phyloP scores from a whole-genome alignment of 1,140 invertebrate species.

The Heliconius melpomene region DNA sequence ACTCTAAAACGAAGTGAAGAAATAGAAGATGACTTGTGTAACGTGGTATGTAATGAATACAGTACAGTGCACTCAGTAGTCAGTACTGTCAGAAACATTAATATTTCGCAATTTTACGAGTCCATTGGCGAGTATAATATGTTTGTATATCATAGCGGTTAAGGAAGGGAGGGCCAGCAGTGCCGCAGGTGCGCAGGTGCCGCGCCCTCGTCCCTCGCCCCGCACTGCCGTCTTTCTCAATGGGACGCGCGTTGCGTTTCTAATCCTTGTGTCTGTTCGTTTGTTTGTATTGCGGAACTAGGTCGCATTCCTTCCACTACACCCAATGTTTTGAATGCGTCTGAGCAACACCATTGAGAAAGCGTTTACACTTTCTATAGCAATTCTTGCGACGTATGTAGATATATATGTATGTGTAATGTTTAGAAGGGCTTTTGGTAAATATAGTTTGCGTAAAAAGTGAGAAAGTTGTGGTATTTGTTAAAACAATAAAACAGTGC shows the following conservation, averaged over 20 bases:
- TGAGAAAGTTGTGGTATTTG: not conserved
- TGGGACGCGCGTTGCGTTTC: constrained; percentile 23
- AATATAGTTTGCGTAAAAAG: not conserved
- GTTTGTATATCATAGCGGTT: not conserved
- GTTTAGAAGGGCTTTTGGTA: not conserved
- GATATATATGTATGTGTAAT: not conserved
- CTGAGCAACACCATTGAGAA: constrained; percentile 2
- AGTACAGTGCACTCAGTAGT: not conserved
- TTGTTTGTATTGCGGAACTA: constrained; percentile 11
- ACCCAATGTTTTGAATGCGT: constrained; percentile 17
- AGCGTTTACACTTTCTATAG: constrained; percentile 18
- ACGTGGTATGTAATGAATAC: not conserved
- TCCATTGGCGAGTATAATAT: not conserved
- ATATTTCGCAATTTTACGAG: not conserved
- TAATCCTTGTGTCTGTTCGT: constrained; percentile 20
- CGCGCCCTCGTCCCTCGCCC: constrained; percentile 7
- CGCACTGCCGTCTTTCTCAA: constrained; percentile 15
- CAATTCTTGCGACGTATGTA: not conserved
- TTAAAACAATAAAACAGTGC: not conserved
- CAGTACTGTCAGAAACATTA: not conserved
- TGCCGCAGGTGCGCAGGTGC: constrained; percentile 16
- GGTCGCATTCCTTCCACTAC: not conserved
- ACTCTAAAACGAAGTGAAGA: too few species aligned
- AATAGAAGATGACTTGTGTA: too few species aligned
- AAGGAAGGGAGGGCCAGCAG: constrained; percentile 7